Base-by-base conservation (phyloP, 2,113 vertebrate species). In the Chloebia gouldiae region DNA sequence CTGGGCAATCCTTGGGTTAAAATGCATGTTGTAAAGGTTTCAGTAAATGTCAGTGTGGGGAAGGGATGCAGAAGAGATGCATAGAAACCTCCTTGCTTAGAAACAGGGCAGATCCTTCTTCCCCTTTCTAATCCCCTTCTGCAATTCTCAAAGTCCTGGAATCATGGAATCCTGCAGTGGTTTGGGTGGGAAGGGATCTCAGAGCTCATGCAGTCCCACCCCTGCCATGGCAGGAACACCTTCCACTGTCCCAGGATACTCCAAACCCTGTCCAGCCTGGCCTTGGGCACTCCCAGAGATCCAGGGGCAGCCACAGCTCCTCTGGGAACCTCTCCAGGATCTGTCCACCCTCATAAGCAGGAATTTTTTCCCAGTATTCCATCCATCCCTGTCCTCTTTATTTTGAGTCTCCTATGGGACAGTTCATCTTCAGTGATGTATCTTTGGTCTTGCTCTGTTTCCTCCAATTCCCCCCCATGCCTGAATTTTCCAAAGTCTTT, bases 241-340 rank as follows among this genome's bases (percentile, higher is more conserved):
- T 61, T 0, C n/a, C 70, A 31, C 39, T 0, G 0, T 1, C 30
- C 69, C 69, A 81, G 39, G 30, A 0, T 20, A n/a, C 16, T 75
- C 69, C 69, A 3, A 35, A 0, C 40, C 20, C n/a, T 0, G 0
- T n/a, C 75, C 75, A 75, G 0, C 28, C 53, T 45, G n/a, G 39
- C 61, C 61, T 45, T 3, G 86, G 61, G 0, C 69, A 75, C 45
- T 81, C 0, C n/a, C 86, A 89, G 77, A 45, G 60, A 39, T 73
- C 8, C 70, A 65, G 68, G 51, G 15, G 28, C 60, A 88, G 37
- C 44, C 86, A 5, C 57, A 88, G 66, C 68, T 59, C 0, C 68
- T 44, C 37, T 72, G 76, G 31, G 44, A 27, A 44, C 7, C 60
- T 66, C 45, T 75, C 33, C 86, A 73, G 60, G 21, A 13, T 33